Base-by-base conservation (phyloP, 1,140 invertebrate species). In the Pseudomyrmex dendroicus region DNA sequence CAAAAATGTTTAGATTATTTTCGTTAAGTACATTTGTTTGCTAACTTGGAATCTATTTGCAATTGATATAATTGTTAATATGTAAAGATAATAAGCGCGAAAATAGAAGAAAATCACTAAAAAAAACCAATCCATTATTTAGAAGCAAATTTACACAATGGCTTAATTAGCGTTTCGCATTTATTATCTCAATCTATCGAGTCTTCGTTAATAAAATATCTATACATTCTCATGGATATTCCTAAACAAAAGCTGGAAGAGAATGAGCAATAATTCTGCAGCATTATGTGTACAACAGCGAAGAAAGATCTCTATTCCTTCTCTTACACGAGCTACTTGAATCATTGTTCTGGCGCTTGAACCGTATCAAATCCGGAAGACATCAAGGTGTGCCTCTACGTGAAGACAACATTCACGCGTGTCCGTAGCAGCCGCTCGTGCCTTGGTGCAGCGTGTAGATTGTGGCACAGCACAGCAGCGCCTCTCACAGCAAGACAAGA, bases 401-500 rank as follows among this genome's bases (percentile, higher is more conserved):
- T 50, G 62, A 88, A 57, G 46, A 57, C 56, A 84, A 72, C 66
- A 59, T 80, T n/a, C 56, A 72, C 64, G 76, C 66, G 25, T 68
- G 74, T 77, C 73, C 68, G 67, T 64, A 70, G 68, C 85, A 59
- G 64, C 54, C 70, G 83, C 50, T 85, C 73, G 82, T 59, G 80
- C 73, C 64, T 82, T 46, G 74, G 84, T 59, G 82, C 52, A 84
- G 52, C 73, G 68, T 52, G 61, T 1, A 76, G 66, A 20, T 85
- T 63, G 48, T 63, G 78, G 20, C 57, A 48, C 20, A 56, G 57
- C 12, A 76, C 84, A 78, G 61, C 85, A 84, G 78, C 87, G 89
- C 89, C 89, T 83, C 78, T 73, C 82, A 68, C 22, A 76, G 82
- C 74, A 76, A 61, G 78, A 86, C 83, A 85, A 86, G 88, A 84